These are phyloP conservation scores for rat (Rattus norvegicus) DNA, from an alignment of 2,113 vertebrate genomes.

Conservation along the genomic window GRCr8 NC_086022.1:58210501-58211000, in stretches of 20 bases:
- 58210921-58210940: neutral
- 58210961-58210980: neutral
- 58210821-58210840: neutral
- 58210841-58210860: neutral
- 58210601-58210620: constrained; percentile 83
- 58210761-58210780: neutral
- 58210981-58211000: neutral
- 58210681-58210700: constrained; percentile 79
- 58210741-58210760: constrained; percentile 57
- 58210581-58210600: constrained; percentile 82
- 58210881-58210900: neutral
- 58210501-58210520: constrained; percentile 50
- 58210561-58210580: constrained; percentile 75
- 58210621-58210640: constrained; percentile 78
- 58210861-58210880: neutral
- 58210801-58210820: neutral
- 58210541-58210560: constrained; percentile 78
- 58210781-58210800: neutral
- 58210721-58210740: constrained; percentile 67
- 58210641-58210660: constrained; percentile 73
- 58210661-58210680: constrained; percentile 78
- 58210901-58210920: neutral
- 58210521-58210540: constrained; percentile 72
- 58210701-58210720: constrained; percentile 70
- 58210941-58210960: neutral